phyloP scores from a whole-genome alignment of 1,140 invertebrate genomes.

The Drosophila seguyi region DNA sequence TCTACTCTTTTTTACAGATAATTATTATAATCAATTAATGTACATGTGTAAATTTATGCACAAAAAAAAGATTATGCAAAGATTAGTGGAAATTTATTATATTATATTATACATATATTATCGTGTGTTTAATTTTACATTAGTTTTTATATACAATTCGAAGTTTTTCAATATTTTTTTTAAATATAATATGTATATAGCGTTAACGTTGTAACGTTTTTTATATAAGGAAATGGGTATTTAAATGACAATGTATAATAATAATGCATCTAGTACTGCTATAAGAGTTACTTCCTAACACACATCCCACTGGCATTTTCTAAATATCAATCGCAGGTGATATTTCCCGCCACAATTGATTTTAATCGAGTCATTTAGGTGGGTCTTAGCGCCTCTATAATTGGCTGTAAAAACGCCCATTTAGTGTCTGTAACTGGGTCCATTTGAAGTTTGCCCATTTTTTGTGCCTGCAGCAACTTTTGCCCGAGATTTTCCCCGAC shows the following conservation, averaged over 20 bases:
- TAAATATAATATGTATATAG: too few species aligned
- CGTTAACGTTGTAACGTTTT: too few species aligned
- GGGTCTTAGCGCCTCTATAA: conserved; percentile 21
- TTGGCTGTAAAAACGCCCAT: conserved; percentile 31
- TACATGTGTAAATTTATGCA: too few species aligned
- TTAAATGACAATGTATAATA: background rate
- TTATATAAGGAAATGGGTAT: too few species aligned
- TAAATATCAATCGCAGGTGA: conserved; percentile 20
- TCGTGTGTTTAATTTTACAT: too few species aligned
- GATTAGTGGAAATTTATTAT: too few species aligned
- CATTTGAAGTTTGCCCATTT: conserved; percentile 32
- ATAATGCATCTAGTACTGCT: background rate
- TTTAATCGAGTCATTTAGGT: conserved; percentile 2
- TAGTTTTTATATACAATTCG: too few species aligned
- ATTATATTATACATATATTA: too few species aligned
- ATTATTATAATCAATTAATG: too few species aligned
- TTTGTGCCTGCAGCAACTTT: conserved; percentile 4
- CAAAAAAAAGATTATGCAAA: too few species aligned
- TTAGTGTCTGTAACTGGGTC: conserved; percentile 9
- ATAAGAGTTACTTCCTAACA: background rate
- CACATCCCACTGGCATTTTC: conserved; percentile 10
- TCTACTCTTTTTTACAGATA: too few species aligned
- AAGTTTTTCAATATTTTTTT: too few species aligned
- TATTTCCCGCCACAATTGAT: conserved; percentile 34
- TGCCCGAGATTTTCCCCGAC: conserved; percentile 42